phyloP scores from a whole-genome alignment of 2,797 vertebrate species.

The Tamandua tetradactyla region DNA sequence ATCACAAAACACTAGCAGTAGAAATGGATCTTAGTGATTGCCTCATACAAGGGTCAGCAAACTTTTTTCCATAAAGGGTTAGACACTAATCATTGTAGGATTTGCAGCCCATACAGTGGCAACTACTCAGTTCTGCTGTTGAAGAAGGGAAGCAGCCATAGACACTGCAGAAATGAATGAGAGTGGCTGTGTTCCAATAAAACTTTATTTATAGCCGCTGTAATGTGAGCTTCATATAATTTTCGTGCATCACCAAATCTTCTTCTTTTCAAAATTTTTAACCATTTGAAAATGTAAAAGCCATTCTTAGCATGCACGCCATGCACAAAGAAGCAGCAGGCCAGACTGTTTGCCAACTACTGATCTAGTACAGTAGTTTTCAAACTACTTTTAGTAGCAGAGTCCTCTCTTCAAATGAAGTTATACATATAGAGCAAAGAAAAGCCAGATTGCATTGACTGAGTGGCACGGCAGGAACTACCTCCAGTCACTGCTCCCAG shows the following conservation, averaged over 20 bases:
- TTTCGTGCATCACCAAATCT: neutral
- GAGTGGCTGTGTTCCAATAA: neutral
- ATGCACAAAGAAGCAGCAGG: neutral
- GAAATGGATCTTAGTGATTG: neutral
- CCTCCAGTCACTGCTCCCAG: neutral
- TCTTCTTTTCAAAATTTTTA: neutral
- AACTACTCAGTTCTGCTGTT: neutral
- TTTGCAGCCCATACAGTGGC: neutral
- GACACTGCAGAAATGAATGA: neutral
- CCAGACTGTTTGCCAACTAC: neutral
- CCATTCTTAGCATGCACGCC: neutral
- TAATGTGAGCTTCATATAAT: neutral
- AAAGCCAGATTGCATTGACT: slow-evolving; percentile 4
- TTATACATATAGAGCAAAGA: neutral
- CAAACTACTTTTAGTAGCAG: neutral
- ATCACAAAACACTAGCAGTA: neutral
- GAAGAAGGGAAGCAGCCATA: neutral
- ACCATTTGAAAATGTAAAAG: slow-evolving; percentile 14
- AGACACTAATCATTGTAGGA: neutral
- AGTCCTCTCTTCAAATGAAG: slow-evolving; percentile 1
- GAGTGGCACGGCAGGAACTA: neutral
- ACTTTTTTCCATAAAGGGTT: neutral
- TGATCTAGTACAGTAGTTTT: neutral
- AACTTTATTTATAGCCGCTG: slow-evolving; percentile 4
- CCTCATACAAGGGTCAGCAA: neutral